These are phyloP conservation scores for Sipha maydis DNA, from an alignment of 2,888 invertebrate species.

Conservation along the genomic window DNA sequence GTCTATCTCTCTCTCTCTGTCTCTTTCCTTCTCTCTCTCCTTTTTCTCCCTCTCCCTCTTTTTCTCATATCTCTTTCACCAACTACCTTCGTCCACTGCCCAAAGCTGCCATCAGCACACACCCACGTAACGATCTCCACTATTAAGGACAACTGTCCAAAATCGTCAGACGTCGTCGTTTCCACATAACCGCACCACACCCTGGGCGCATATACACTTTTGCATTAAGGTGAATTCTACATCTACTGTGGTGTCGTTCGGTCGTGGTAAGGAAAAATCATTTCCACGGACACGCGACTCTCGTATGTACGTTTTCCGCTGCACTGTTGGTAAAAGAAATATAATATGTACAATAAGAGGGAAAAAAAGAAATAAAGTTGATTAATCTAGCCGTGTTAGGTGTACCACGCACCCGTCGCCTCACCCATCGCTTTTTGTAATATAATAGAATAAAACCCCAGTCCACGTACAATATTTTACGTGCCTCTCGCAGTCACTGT, in stretches of 20 bases:
- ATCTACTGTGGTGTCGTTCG: background rate
- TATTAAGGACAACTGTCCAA: slow-evolving; percentile 21
- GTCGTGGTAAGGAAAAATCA: background rate
- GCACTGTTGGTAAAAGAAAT: background rate
- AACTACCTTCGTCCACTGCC: background rate
- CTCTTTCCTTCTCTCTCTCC: too few species aligned
- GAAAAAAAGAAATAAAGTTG: slow-evolving; percentile 16
- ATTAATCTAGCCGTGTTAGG: slow-evolving; percentile 27
- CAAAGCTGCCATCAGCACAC: background rate
- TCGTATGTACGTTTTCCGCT: background rate
- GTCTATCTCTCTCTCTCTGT: too few species aligned
- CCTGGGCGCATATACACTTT: background rate
- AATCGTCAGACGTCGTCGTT: background rate
- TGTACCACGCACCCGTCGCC: background rate
- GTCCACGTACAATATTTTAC: slow-evolving; percentile 60
- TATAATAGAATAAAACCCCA: slow-evolving; percentile 53
- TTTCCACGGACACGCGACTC: background rate
- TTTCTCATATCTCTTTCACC: background rate
- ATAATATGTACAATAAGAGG: background rate
- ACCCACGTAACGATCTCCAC: background rate
- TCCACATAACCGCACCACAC: too few species aligned
- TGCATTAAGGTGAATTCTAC: background rate
- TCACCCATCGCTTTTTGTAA: background rate
- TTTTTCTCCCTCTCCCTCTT: too few species aligned
- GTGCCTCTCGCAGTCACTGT: slow-evolving; percentile 26